Evolutionary conservation across 1,140 invertebrate species (phyloP).

Genomic region (Drosophila teissieri): DNA sequence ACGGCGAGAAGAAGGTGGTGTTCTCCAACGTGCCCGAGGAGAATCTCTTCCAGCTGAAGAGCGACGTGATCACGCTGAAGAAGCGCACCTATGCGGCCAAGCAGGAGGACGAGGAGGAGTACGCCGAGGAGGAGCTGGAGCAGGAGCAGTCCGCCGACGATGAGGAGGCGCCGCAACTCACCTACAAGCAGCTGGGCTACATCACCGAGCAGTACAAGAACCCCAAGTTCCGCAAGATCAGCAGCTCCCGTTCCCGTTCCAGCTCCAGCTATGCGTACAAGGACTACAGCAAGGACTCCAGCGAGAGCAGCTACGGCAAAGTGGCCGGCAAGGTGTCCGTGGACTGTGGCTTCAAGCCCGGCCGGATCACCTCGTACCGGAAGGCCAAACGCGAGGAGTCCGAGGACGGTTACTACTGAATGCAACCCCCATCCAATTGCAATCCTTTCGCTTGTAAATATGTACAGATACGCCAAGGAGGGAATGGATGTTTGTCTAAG

Average conservation of each 20-base stretch:
- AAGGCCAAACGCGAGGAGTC: conserved; percentile 64
- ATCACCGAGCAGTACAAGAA: conserved; percentile 74
- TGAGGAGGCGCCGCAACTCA: conserved; percentile 53
- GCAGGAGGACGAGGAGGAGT: conserved; percentile 68
- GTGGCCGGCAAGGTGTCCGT: conserved; percentile 62
- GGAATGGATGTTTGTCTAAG: conserved; percentile 16
- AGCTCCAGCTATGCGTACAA: conserved; percentile 33
- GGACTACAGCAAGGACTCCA: conserved; percentile 16
- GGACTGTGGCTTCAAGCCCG: conserved; percentile 78
- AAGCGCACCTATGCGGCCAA: conserved; percentile 53
- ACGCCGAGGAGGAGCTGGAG: conserved; percentile 57
- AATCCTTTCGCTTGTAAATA: conserved; percentile 26
- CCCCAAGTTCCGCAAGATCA: conserved; percentile 68
- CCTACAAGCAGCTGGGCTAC: conserved; percentile 79
- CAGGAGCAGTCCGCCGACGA: conserved; percentile 40
- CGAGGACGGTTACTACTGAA: conserved; percentile 46
- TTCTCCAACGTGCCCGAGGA: conserved; percentile 84
- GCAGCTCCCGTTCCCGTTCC: conserved; percentile 25
- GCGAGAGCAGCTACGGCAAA: conserved; percentile 56
- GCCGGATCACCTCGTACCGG: conserved; percentile 65
- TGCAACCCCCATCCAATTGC: not conserved
- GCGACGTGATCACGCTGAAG: conserved; percentile 84
- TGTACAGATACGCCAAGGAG: conserved; percentile 29
- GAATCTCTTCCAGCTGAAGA: conserved; percentile 84
- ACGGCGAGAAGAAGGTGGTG: conserved; percentile 63